Evolutionary conservation across 2,797 vertebrate species (phyloP).

Genomic region (Rhincodon typus): DNA sequence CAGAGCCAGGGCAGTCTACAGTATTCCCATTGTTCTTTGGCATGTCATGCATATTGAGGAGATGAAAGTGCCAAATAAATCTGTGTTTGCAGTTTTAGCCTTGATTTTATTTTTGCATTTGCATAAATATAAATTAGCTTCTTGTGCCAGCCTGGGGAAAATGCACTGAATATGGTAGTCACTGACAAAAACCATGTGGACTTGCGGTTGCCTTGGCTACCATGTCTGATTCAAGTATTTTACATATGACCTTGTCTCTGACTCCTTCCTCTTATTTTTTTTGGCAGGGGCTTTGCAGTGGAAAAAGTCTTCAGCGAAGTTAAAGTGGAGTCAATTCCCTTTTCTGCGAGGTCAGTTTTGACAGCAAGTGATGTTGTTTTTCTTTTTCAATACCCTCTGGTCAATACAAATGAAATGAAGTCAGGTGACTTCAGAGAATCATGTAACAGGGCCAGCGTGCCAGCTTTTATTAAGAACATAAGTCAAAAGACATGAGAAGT

Average conservation of each 20-base stretch:
- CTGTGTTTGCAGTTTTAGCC: background rate
- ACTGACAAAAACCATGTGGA: background rate
- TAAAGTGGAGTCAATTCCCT: constrained; percentile 13
- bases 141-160: background rate
- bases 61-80: background rate
- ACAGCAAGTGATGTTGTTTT: background rate
- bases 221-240: constrained; percentile 19
- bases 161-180: background rate
- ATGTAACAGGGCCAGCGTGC: background rate
- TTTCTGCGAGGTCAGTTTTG: background rate
- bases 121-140: background rate
- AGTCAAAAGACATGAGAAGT: background rate
- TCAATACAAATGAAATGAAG: background rate
- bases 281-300: constrained; percentile 14
- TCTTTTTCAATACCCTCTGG: background rate
- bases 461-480: background rate
- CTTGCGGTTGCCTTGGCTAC: constrained; percentile 7
- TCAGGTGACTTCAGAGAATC: background rate
- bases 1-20: constrained; percentile 1
- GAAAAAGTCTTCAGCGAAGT: constrained; percentile 27
- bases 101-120: background rate
- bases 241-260: constrained; percentile 25
- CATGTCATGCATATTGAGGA: background rate
- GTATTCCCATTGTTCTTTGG: background rate
- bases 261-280: constrained; percentile 21